Percentiles rank a stretch among this genome's conserved stretches.
Evolutionary conservation across 2,113 vertebrate genomes (phyloP).

Genomic region (Megaceryle maxima): DNA sequence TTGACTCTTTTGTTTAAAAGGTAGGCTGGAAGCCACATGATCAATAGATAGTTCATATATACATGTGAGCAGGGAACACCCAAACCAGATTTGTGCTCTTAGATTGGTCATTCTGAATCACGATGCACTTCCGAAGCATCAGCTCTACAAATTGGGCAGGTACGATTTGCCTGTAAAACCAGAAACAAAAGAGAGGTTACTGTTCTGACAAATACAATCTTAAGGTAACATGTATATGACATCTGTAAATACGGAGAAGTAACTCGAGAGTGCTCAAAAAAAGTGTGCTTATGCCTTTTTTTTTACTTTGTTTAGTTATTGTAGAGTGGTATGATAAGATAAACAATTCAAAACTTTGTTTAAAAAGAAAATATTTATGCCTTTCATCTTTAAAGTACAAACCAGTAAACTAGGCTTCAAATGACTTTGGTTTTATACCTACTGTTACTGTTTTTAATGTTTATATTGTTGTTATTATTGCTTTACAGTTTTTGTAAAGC

Average conservation of each 20-base stretch:
- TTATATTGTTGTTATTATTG: background rate
- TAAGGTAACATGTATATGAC: background rate
- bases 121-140: slow-evolving; percentile 97
- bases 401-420: background rate
- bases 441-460: background rate
- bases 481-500: background rate
- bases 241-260: background rate
- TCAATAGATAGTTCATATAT: slow-evolving; percentile 76
- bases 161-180: slow-evolving; percentile 89
- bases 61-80: slow-evolving; percentile 77
- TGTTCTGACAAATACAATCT: background rate
- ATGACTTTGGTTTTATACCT: background rate
- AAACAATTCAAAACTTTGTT: background rate
- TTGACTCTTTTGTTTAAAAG: slow-evolving; percentile 82
- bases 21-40: slow-evolving; percentile 81
- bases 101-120: slow-evolving; percentile 91
- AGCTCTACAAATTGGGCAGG: slow-evolving; percentile 97
- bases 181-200: background rate
- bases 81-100: slow-evolving; percentile 75
- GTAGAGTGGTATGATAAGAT: background rate
- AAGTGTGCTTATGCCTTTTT: background rate
- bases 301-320: background rate
- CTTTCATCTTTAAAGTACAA: background rate
- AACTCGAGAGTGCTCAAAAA: background rate
- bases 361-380: background rate